phyloP scores from a whole-genome alignment of 2,113 vertebrate species.

The Loxodonta africana region DNA sequence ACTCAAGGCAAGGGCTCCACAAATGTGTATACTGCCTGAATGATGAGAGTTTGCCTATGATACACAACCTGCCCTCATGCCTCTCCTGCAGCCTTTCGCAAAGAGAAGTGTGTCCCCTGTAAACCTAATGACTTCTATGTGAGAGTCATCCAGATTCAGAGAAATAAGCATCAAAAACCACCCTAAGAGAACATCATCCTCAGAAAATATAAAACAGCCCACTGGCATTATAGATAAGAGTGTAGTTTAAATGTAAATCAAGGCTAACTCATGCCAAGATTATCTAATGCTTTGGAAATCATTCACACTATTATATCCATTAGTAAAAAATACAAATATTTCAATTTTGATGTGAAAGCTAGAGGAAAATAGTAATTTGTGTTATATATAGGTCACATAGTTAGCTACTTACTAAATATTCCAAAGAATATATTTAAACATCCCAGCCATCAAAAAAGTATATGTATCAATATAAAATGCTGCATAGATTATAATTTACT shows the following conservation, averaged over 20 bases:
- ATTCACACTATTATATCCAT: background rate
- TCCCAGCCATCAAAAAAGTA: background rate
- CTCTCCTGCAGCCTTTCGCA: background rate
- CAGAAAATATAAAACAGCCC: background rate
- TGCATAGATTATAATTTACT: constrained; percentile 3
- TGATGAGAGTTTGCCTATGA: background rate
- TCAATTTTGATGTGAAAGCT: constrained; percentile 40
- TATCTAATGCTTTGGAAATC: constrained; percentile 51
- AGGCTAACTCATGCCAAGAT: constrained; percentile 35
- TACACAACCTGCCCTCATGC: background rate
- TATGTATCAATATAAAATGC: constrained; percentile 21
- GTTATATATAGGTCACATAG: background rate
- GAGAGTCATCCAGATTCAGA: background rate
- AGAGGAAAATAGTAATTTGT: constrained; percentile 55
- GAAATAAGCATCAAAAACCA: constrained; percentile 9
- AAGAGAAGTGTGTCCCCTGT: background rate
- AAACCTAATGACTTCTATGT: background rate
- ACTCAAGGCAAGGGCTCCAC: background rate
- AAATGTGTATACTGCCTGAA: background rate
- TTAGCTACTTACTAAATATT: constrained; percentile 51
- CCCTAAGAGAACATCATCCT: background rate
- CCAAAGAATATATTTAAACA: constrained; percentile 47
- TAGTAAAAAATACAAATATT: background rate
- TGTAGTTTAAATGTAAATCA: constrained; percentile 61
- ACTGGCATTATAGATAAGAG: background rate